These are phyloP conservation scores for Aphis craccivora DNA, from an alignment of 1,140 invertebrate species.

Conservation along the genomic window DNA sequence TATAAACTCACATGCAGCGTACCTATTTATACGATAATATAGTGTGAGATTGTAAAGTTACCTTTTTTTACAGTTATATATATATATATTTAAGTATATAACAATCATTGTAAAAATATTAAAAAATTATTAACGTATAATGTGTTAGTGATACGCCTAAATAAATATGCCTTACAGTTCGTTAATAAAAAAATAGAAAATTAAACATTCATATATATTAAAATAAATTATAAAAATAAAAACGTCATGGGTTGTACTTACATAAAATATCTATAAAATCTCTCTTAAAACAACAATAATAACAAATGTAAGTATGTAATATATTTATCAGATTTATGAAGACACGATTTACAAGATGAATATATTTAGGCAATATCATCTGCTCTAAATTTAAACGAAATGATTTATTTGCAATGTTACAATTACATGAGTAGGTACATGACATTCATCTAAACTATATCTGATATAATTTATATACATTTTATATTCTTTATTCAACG, in stretches of 20 bases:
- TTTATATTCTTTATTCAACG: not conserved
- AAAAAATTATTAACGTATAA: not conserved
- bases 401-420: not conserved
- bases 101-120: not conserved
- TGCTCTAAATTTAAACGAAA: not conserved
- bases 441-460: slow-evolving; percentile 2
- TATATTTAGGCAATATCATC: not conserved
- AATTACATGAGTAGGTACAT: no score
- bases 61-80: not conserved
- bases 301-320: not conserved
- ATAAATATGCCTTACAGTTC: not conserved
- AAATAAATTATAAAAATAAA: not conserved
- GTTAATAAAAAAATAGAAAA: not conserved
- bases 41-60: not conserved
- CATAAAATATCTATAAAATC: not conserved
- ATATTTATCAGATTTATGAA: slow-evolving; percentile 5
- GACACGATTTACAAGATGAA: slow-evolving; percentile 17
- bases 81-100: no score
- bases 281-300: not conserved
- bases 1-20: not conserved
- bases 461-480: not conserved
- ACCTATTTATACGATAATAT: not conserved
- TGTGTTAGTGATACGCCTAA: not conserved
- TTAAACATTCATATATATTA: not conserved
- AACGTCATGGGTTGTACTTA: not conserved